A percentile compares a stretch with the other conserved stretches of the same genome.
Evolutionary conservation across 1,140 invertebrate species (phyloP).

Genomic region (Mactra quadrangularis): DNA sequence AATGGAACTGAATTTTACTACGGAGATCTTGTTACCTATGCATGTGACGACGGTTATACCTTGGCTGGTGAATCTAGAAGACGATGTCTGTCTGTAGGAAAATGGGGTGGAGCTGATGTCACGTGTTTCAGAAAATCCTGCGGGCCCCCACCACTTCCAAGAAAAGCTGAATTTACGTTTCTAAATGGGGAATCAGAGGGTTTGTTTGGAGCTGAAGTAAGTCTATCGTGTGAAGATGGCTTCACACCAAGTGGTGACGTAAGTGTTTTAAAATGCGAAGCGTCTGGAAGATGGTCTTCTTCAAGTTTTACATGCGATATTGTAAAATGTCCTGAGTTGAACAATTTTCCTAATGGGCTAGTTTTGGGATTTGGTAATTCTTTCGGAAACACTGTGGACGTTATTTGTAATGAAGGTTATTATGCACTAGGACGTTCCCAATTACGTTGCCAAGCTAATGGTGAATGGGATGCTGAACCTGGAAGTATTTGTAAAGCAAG

Average conservation of each 20-base stretch:
- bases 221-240: slow-evolving; percentile 74
- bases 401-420: slow-evolving; percentile 78
- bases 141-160: slow-evolving; percentile 60
- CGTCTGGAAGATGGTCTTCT: slow-evolving; percentile 71
- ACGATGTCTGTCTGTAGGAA: slow-evolving; percentile 63
- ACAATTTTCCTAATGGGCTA: slow-evolving; percentile 63
- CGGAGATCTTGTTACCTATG: slow-evolving; percentile 75
- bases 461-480: slow-evolving; percentile 62
- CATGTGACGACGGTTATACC: slow-evolving; percentile 86
- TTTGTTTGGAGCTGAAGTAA: slow-evolving; percentile 64
- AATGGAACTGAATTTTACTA: slow-evolving; percentile 54
- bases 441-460: slow-evolving; percentile 65
- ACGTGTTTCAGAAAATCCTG: slow-evolving; percentile 70
- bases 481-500: slow-evolving; percentile 56
- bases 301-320: slow-evolving; percentile 66
- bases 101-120: slow-evolving; percentile 68
- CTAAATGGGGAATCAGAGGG: slow-evolving; percentile 15
- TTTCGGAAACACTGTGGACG: slow-evolving; percentile 64
- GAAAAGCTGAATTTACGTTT: slow-evolving; percentile 58
- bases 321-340: slow-evolving; percentile 67
- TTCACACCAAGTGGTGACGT: slow-evolving; percentile 75
- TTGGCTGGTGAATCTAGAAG: slow-evolving; percentile 82
- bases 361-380: slow-evolving; percentile 24
- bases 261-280: slow-evolving; percentile 71
- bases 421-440: slow-evolving; percentile 69